These are phyloP conservation scores for Procavia capensis DNA, from an alignment of 2,113 vertebrate species.

Conservation along the genomic window DNA sequence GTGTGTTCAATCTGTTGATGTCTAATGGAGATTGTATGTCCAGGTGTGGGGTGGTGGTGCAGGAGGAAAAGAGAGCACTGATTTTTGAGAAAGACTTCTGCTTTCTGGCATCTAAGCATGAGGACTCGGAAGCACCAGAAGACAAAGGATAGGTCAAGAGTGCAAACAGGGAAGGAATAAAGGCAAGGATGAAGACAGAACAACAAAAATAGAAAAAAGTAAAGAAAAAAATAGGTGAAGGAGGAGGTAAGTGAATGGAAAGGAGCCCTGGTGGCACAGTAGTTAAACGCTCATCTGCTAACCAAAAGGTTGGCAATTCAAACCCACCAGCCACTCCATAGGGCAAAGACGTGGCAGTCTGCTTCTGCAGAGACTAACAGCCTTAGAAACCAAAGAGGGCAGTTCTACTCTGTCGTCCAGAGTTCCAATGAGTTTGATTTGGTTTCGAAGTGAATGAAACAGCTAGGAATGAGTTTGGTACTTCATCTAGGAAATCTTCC, in stretches of 20 bases:
- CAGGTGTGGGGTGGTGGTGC: background rate
- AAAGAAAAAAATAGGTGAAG: background rate
- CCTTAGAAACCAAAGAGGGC: background rate
- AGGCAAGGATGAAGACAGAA: background rate
- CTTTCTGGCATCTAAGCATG: background rate
- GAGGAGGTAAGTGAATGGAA: background rate
- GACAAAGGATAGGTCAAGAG: background rate
- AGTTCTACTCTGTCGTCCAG: background rate
- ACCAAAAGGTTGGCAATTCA: background rate
- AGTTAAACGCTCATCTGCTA: background rate
- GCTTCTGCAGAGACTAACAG: background rate
- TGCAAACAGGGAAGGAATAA: background rate
- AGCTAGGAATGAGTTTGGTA: background rate
- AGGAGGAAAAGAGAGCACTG: background rate
- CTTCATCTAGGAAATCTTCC: too few species aligned
- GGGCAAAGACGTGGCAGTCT: background rate
- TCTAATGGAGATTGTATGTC: background rate
- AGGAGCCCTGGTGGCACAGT: background rate
- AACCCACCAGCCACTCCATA: background rate
- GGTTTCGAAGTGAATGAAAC: too few species aligned
- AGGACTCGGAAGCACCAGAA: background rate
- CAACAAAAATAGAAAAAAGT: background rate
- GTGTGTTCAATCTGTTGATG: background rate
- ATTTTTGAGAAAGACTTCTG: background rate
- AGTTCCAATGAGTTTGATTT: background rate